phyloP scores from a whole-genome alignment of 35 echinoderm and acorn worm species.

The Patiria miniata region DNA sequence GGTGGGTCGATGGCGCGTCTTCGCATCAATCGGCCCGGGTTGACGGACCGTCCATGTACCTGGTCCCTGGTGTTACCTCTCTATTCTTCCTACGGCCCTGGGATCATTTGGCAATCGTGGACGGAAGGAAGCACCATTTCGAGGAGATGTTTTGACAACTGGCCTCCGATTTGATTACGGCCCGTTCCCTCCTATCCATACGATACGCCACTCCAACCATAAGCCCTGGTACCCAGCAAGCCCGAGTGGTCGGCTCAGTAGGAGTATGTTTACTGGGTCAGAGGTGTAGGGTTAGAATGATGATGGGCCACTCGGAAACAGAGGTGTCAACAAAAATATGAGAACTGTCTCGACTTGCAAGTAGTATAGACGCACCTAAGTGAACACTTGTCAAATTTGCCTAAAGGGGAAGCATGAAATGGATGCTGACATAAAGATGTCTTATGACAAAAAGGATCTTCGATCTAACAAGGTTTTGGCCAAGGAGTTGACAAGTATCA shows the following conservation, averaged over 20 bases:
- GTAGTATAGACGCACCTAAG: no score
- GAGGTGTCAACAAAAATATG: neutral
- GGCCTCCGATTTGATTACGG: slow-evolving; percentile 7
- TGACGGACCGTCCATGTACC: neutral
- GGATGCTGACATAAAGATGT: no score
- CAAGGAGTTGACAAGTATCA: no score
- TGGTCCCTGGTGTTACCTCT: neutral
- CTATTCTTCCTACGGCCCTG: slow-evolving; percentile 5
- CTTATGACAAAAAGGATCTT: no score
- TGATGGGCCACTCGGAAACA: neutral
- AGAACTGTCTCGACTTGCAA: no score
- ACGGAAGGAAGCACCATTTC: slow-evolving; percentile 28
- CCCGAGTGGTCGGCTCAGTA: neutral
- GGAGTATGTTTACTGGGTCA: neutral
- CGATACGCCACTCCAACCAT: neutral
- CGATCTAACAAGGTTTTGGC: no score
- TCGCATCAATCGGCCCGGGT: neutral
- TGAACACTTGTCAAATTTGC: no score
- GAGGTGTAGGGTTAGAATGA: neutral
- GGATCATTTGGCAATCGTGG: slow-evolving; percentile 7
- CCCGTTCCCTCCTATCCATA: neutral
- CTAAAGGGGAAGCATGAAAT: no score
- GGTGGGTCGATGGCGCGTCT: slow-evolving; percentile 16
- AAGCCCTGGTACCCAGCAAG: no score
- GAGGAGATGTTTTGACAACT: slow-evolving; percentile 29